Conservation (phyloP, 2,797 vertebrate species). For the Pyrocephalus nanus region DNA sequence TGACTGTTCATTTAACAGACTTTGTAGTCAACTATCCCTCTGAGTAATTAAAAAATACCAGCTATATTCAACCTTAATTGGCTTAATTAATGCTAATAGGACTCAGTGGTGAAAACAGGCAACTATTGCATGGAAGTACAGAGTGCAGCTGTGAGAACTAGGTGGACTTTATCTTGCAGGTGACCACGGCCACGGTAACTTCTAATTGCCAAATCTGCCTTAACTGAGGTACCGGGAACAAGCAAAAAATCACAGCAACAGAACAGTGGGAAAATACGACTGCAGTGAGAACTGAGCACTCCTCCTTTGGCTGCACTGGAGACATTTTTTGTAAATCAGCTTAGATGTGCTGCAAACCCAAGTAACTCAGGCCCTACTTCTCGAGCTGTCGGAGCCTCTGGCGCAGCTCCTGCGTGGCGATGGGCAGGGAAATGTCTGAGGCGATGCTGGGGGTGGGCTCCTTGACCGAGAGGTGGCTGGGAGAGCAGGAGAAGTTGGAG, state of each 20-base stretch:
- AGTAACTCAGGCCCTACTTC: conserved; percentile 80
- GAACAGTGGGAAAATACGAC: not conserved
- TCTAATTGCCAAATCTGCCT: not conserved
- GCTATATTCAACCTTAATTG: not conserved
- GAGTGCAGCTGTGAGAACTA: not conserved
- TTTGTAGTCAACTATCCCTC: not conserved
- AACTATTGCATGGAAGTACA: not conserved
- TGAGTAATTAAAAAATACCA: not conserved
- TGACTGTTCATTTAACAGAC: not conserved
- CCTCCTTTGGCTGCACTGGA: not conserved
- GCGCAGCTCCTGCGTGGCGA: conserved; percentile 90
- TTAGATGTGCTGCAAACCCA: not conserved
- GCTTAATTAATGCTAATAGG: not conserved
- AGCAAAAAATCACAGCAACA: not conserved
- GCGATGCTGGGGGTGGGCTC: conserved; percentile 98
- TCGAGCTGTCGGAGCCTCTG: conserved; percentile 88
- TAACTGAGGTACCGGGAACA: not conserved
- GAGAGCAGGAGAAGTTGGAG: conserved; percentile 78
- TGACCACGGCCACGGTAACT: not conserved
- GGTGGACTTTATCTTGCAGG: not conserved
- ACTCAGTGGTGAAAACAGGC: not conserved
- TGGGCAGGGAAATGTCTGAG: conserved; percentile 92
- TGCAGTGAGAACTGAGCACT: not conserved
- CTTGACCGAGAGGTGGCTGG: conserved; percentile 84
- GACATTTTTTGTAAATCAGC: not conserved